Conservation (phyloP, 37 sponge, comb jelly and placozoan species). For the Crambe crambe region DNA sequence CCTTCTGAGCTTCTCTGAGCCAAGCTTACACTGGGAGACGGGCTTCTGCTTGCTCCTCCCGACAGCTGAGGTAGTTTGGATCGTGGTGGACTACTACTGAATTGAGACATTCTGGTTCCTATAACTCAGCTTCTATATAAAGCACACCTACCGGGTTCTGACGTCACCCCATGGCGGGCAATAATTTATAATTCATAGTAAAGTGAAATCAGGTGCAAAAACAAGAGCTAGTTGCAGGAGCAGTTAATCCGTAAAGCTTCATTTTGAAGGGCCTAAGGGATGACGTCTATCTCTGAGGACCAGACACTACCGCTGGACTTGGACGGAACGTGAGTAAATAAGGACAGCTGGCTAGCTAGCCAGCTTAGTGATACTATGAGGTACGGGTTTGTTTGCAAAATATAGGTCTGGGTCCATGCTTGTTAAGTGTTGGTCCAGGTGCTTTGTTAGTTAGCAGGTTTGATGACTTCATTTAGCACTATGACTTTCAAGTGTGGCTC, state of each 20-base stretch:
- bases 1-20: background rate
- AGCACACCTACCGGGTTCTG: background rate
- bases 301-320: conserved; percentile 59
- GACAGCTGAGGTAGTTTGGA: background rate
- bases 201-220: background rate
- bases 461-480: too few species aligned
- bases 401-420: too few species aligned
- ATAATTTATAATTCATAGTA: too few species aligned
- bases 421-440: too few species aligned
- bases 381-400: background rate
- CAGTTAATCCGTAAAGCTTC: too few species aligned
- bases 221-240: too few species aligned
- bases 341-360: background rate
- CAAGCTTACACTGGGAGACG: background rate
- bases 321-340: conserved; percentile 61
- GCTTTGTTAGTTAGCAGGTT: too few species aligned
- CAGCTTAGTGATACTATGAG: background rate
- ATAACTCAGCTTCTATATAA: background rate
- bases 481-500: too few species aligned
- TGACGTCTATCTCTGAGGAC: conserved; percentile 71
- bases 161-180: background rate
- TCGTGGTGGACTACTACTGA: background rate
- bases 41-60: conserved; percentile 9
- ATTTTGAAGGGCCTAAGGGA: background rate
- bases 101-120: background rate